phyloP scores from a whole-genome alignment of 2,797 vertebrate species.

The Peromyscus attwateri region DNA sequence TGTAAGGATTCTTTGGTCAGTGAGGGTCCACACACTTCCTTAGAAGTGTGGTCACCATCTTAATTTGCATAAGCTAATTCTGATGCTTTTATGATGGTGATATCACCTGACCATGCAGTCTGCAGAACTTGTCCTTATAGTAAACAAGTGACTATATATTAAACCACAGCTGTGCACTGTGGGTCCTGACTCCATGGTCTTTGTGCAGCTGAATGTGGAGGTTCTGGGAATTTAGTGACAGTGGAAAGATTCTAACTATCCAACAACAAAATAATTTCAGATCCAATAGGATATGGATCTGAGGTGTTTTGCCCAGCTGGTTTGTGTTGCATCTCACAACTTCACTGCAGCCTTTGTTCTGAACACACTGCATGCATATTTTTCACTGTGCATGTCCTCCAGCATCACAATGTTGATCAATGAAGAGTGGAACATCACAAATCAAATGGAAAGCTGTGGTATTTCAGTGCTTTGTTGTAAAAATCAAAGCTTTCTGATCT shows the following conservation, averaged over 20 bases:
- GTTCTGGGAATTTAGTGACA: background rate
- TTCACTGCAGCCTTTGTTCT: background rate
- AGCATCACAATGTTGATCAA: background rate
- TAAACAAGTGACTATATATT: rapidly evolving
- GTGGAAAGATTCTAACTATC: background rate
- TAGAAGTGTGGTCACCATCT: rapidly evolving
- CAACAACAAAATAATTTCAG: background rate
- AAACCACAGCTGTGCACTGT: background rate
- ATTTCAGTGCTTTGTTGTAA: too few species aligned
- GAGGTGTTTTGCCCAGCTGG: background rate
- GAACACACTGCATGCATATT: background rate
- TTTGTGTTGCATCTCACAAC: too few species aligned
- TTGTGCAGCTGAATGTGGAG: background rate
- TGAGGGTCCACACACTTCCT: background rate
- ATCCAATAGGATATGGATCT: background rate
- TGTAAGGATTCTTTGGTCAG: background rate
- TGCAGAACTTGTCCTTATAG: background rate
- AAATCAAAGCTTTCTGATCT: background rate
- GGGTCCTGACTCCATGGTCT: too few species aligned
- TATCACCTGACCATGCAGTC: background rate
- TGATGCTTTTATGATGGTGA: too few species aligned
- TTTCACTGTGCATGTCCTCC: background rate
- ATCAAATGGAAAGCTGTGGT: background rate
- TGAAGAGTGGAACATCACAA: too few species aligned
- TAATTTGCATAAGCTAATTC: too few species aligned